These are phyloP conservation scores for Crocallis elinguaria DNA, from an alignment of 2,888 invertebrate genomes.

Conservation along the genomic window DNA sequence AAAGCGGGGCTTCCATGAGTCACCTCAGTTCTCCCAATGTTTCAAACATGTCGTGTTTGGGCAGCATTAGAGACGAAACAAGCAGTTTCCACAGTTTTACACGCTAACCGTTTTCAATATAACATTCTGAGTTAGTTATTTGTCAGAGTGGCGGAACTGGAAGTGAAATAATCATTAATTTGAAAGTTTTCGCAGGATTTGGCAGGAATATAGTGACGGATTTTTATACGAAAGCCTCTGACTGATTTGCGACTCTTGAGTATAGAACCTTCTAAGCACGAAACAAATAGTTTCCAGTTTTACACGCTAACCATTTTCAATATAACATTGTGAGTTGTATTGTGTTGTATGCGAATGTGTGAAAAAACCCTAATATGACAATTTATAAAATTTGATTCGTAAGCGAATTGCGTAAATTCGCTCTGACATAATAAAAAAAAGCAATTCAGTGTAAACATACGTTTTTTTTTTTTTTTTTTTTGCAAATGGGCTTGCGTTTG, in stretches of 20 bases:
- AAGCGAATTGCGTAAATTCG: no score
- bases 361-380: no score
- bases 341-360: no score
- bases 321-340: conserved; percentile 22
- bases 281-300: conserved; percentile 57
- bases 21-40: background rate
- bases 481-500: no score
- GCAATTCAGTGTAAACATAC: no score
- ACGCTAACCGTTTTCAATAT: conserved; percentile 49
- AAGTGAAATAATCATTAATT: conserved; percentile 10
- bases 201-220: background rate
- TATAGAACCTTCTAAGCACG: no score
- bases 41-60: conserved; percentile 53
- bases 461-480: no score
- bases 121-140: conserved; percentile 19
- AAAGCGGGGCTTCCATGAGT: conserved; percentile 4
- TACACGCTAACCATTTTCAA: conserved; percentile 55
- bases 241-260: background rate
- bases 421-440: no score
- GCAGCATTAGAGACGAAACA: conserved; percentile 56
- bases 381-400: no score
- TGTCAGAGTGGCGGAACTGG: conserved; percentile 10
- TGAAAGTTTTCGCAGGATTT: background rate
- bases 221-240: background rate
- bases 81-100: conserved; percentile 59